Base-by-base conservation (phyloP, 2,888 invertebrate species). In the Drosophila neutralis region DNA sequence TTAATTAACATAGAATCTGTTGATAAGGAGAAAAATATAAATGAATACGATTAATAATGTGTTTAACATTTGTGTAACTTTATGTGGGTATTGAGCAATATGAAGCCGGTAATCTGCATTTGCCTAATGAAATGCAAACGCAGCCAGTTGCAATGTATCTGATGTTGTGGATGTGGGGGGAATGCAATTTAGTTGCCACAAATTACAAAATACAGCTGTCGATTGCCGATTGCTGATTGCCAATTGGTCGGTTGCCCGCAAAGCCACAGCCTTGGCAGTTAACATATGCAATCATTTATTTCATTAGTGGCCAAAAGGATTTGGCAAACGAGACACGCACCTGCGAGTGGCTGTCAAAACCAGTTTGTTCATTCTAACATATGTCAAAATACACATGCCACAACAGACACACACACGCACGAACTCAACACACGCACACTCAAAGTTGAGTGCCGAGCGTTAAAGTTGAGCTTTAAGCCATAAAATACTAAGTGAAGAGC, bases 111-210 rank as follows among this genome's bases (percentile, higher is more conserved):
- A 31, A 61, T n/a, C 15, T 42, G 21, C 38, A n/a, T 49, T 49
- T 33, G 24, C 5, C 38, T 15, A 27, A 27, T 27, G 13, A 56
- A 29, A 40, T 21, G 18, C 24, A 11, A n/a, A 15, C 18, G 10
- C 33, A 8, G 29, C 10, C 69, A 42, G 27, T 40, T 21, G 45
- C 54, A 27, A 59, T 59, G 36, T 40, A 58, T 49, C 56, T 60
- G 4, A 48, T 13, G 21, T 24, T 53, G 11, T 48, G 45, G 29
- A 33, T 49, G 42, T 29, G 8, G 10, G 33, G 33, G 33, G 33
- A 57, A 54, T 78, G 74, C 62, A 80, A 81, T 71, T 74, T 45
- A 24, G 48, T 48, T 53, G 52, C 54, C 62, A 49, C 67, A 64
- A 74, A 74, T 69, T 67, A 45, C 54, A 59, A 68, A 76, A 71